Percentiles rank a stretch among this genome's conserved stretches.
Conservation (phyloP, 2,888 invertebrate genomes). For the Scaptomyza tumidula region DNA sequence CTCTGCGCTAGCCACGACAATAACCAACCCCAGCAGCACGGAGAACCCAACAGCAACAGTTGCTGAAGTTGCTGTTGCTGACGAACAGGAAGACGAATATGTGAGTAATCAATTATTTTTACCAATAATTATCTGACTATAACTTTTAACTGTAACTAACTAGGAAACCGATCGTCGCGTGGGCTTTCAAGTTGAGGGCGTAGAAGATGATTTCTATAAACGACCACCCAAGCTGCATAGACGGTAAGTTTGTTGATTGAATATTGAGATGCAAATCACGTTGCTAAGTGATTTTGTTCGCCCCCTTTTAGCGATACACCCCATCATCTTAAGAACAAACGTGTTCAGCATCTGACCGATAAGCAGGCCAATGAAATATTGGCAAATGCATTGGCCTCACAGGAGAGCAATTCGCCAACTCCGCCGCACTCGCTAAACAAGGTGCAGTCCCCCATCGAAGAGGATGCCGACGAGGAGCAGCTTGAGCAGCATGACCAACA, state of each 20-base stretch:
- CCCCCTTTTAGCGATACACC: slow-evolving; percentile 94
- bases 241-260: slow-evolving; percentile 75
- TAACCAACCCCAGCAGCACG: slow-evolving; percentile 28
- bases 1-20: slow-evolving; percentile 5
- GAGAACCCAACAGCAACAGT: slow-evolving; percentile 37
- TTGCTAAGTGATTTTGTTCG: not conserved
- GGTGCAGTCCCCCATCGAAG: slow-evolving; percentile 83
- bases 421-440: slow-evolving; percentile 70
- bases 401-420: slow-evolving; percentile 75
- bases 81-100: slow-evolving; percentile 88
- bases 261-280: not conserved
- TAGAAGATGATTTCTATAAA: slow-evolving; percentile 84
- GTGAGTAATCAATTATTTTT: slow-evolving; percentile 84
- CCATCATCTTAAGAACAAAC: slow-evolving; percentile 99
- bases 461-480: slow-evolving; percentile 76
- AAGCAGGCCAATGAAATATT: slow-evolving; percentile 89
- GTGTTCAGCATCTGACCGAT: slow-evolving; percentile 90
- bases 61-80: slow-evolving; percentile 86
- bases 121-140: too few species aligned
- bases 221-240: slow-evolving; percentile 84
- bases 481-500: slow-evolving; percentile 61
- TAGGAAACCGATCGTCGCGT: slow-evolving; percentile 87
- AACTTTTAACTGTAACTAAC: slow-evolving; percentile 1
- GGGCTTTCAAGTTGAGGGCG: slow-evolving; percentile 87
- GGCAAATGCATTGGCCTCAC: slow-evolving; percentile 82